Percentiles rank a stretch among this genome's conserved stretches.
These are phyloP conservation scores for Ceyx margarethae DNA, from an alignment of 2,113 vertebrate genomes.

Conservation along the genomic window DNA sequence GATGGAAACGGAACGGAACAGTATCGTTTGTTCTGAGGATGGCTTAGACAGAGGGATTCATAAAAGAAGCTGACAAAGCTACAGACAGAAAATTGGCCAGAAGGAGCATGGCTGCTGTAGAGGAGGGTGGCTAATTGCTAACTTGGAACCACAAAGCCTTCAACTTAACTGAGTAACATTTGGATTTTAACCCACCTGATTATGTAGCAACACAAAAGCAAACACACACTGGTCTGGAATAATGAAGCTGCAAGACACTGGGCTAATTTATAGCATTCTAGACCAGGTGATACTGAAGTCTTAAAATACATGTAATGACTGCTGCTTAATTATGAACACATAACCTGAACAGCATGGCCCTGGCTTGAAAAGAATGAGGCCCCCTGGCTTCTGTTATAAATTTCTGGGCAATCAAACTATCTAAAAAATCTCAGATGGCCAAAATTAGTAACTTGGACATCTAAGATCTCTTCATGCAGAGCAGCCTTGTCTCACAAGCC, in stretches of 20 bases:
- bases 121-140: not conserved
- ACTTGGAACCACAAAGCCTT: not conserved
- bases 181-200: not conserved
- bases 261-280: not conserved
- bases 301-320: not conserved
- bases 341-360: too few relatives aligned
- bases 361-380: not conserved
- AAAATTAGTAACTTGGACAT: not conserved
- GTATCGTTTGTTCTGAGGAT: not conserved
- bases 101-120: not conserved
- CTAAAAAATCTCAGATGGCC: not conserved
- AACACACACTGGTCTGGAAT: not conserved
- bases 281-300: not conserved
- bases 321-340: not conserved
- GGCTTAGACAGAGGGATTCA: not conserved
- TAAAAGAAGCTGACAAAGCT: not conserved
- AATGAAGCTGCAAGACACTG: not conserved
- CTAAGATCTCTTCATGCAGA: not conserved
- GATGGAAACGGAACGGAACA: not conserved
- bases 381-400: not conserved
- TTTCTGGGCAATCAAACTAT: not conserved
- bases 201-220: not conserved
- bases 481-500: not conserved
- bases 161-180: not conserved
- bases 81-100: not conserved